phyloP scores from a whole-genome alignment of 2,888 invertebrate genomes.

The Boloria euphrosyne region DNA sequence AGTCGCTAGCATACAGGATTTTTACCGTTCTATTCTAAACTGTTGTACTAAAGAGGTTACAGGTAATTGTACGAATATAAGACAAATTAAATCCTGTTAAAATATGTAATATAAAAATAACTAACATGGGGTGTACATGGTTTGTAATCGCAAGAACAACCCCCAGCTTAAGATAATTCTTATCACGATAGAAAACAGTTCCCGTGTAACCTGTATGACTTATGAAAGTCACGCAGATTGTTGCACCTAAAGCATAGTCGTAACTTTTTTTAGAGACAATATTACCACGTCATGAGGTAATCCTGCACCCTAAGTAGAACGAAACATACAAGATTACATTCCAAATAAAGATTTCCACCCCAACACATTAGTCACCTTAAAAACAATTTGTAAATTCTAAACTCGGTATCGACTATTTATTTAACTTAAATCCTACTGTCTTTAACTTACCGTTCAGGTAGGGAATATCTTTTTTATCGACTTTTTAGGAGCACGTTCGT shows the following conservation, averaged over 20 bases:
- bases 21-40: no score
- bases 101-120: no score
- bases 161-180: no score
- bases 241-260: neutral
- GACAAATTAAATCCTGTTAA: no score
- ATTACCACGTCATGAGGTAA: neutral
- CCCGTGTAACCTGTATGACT: no score
- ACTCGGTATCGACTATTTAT: slow-evolving; percentile 53
- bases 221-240: no score
- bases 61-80: no score
- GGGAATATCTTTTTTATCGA: slow-evolving; percentile 46
- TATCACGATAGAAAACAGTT: no score
- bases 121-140: no score
- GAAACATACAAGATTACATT: slow-evolving; percentile 18
- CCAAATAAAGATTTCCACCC: slow-evolving; percentile 41
- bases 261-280: neutral
- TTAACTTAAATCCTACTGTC: slow-evolving; percentile 61
- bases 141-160: no score
- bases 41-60: no score
- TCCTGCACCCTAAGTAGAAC: slow-evolving; percentile 16
- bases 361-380: slow-evolving; percentile 45
- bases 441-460: slow-evolving; percentile 54
- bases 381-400: slow-evolving; percentile 49
- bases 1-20: no score
- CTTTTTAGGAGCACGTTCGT: slow-evolving; percentile 15